These are phyloP conservation scores for Pelecanoides urinatrix DNA, from an alignment of 2,113 vertebrate species.

Conservation along the genomic window DNA sequence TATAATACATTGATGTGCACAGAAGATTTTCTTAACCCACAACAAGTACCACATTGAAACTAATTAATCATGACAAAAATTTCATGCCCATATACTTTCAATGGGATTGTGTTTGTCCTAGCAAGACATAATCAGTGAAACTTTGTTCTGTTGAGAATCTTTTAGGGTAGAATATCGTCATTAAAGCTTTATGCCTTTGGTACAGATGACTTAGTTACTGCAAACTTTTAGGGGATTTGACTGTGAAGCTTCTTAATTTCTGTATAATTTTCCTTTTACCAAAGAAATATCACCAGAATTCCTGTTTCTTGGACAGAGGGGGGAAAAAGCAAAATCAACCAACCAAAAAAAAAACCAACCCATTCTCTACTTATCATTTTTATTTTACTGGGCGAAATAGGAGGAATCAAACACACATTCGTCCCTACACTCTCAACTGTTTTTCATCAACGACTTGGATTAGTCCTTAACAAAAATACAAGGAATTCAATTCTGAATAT, in stretches of 20 bases:
- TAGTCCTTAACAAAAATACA: neutral
- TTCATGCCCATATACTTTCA: neutral
- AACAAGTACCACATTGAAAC: neutral
- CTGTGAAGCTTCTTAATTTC: neutral
- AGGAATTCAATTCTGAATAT: neutral
- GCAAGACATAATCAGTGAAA: neutral
- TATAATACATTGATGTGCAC: neutral
- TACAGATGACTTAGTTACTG: neutral
- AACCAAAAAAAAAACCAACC: neutral
- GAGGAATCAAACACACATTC: neutral
- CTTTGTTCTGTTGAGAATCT: neutral
- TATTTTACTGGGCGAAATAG: neutral
- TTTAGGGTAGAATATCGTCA: neutral
- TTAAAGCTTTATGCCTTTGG: neutral
- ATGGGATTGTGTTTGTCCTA: neutral
- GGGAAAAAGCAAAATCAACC: neutral
- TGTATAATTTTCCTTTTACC: neutral
- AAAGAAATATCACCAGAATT: neutral
- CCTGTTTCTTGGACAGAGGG: neutral
- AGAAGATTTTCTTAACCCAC: neutral
- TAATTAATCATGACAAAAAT: neutral
- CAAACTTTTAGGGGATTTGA: neutral
- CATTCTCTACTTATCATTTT: accelerated
- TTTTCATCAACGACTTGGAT: neutral
- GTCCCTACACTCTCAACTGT: neutral